A percentile compares a stretch with the other conserved stretches of the same genome.
These are phyloP conservation scores for Moxostoma hubbsi DNA, from an alignment of 2,797 vertebrate genomes.

Conservation along the genomic window DNA sequence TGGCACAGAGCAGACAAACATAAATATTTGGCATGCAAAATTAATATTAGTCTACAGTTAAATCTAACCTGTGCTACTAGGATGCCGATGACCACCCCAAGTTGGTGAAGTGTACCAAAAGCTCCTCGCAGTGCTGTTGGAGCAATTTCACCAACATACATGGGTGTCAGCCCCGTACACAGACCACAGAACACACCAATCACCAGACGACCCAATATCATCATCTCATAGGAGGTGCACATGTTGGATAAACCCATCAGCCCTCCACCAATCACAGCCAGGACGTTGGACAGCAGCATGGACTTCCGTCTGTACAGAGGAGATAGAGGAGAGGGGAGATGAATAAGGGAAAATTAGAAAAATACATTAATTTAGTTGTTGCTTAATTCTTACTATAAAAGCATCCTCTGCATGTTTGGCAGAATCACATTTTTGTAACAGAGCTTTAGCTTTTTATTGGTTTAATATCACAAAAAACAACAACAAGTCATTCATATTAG, in stretches of 20 bases:
- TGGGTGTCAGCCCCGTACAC: constrained; percentile 91
- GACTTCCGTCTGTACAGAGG: constrained; percentile 82
- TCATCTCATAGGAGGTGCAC: constrained; percentile 82
- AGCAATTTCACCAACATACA: constrained; percentile 92
- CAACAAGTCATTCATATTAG: no score
- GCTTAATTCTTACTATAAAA: neutral
- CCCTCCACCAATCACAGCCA: constrained; percentile 80
- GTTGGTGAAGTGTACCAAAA: constrained; percentile 93
- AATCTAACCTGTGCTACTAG: constrained; percentile 88
- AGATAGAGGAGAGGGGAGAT: neutral
- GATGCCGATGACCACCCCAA: constrained; percentile 95
- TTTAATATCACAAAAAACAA: neutral
- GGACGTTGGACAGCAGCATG: constrained; percentile 87
- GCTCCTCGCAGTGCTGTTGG: constrained; percentile 89
- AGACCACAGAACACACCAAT: constrained; percentile 91
- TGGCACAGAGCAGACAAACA: no score
- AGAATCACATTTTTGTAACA: neutral
- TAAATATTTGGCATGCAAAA: no score
- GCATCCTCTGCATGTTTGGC: neutral
- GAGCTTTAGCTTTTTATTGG: neutral
- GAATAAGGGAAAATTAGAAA: neutral
- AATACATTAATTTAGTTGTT: neutral
- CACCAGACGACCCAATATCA: constrained; percentile 87
- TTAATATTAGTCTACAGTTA: no score
- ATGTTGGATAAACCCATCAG: constrained; percentile 86